Base-by-base conservation (phyloP, 2,888 invertebrate species). In the Drosophila dives region DNA sequence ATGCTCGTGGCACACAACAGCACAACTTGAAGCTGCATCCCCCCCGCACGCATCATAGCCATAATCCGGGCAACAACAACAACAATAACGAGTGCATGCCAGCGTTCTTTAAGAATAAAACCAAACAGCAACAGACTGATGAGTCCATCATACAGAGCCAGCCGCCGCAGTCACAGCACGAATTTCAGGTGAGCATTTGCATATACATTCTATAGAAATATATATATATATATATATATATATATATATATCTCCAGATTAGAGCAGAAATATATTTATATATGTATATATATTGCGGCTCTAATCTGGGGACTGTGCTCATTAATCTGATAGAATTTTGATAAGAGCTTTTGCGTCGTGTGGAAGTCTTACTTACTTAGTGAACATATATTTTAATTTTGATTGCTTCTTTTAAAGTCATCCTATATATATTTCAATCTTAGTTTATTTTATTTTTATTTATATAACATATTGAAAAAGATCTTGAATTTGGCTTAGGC, bases 121-220 rank as follows among this genome's bases (percentile, higher is more conserved):
- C 60, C 33, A 83, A 86, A n/a, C 75, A 78, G 10, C 81, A 78
- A 10, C 81, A 79, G 12, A 77, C 82, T 53, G 91, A 91, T 64
- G 91, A 91, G 45, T 91, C 91, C 4, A 91, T 91, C 56, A 91
- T 91, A 49, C 86, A 86, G 53, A 91, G 91, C 58, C 91, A 91
- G 36, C 91, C 91, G 0, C 89, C 91, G 8, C 91, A 91, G 26
- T 80, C 81, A n/a, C 90, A 89, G 68, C 80, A 84, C 5, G 90
- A 91, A 58, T 89, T 90, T 61, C 91, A 91, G 85, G 91, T 91
- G 65, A 80, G 89, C 42, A 2, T 8, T n/a, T 54, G 26, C 49
- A 26, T 33, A 33, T 11, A 26, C 26, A 34, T 32, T 12, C 33
- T n/a, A 12, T 17, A 48, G 20, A 15, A 3, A 33, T 51, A 34